Evolutionary conservation across 2,888 invertebrate species (phyloP).

Genomic region (Acholoe squamosa): DNA sequence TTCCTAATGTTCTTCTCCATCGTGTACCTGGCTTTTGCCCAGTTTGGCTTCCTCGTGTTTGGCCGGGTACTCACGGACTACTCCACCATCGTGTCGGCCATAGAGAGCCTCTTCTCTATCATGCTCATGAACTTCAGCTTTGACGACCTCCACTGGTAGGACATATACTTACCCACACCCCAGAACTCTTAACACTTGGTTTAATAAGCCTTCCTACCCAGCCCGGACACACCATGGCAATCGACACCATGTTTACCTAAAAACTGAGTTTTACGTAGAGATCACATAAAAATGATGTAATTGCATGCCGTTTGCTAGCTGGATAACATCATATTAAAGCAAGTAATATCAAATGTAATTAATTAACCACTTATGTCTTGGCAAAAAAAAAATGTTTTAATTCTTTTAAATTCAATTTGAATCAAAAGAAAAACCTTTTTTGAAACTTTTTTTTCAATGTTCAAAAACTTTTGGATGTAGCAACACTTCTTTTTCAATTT

Average conservation of each 20-base stretch:
- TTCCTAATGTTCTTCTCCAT: slow-evolving; percentile 80
- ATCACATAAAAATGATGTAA: not conserved
- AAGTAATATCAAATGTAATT: too few species aligned
- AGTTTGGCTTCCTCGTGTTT: slow-evolving; percentile 73
- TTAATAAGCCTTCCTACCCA: too few species aligned
- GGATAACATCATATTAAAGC: too few species aligned
- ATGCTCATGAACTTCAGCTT: slow-evolving; percentile 82
- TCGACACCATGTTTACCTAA: too few species aligned
- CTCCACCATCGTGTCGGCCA: slow-evolving; percentile 73
- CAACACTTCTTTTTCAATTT: slow-evolving; percentile 74
- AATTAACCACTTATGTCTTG: too few species aligned
- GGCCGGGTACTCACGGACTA: slow-evolving; percentile 70
- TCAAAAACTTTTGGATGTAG: not conserved
- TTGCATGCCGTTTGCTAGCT: not conserved
- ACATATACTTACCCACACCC: too few species aligned
- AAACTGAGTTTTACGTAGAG: too few species aligned
- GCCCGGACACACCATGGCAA: too few species aligned
- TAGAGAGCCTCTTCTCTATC: slow-evolving; percentile 78
- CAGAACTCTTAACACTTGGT: too few species aligned
- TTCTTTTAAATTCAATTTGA: too few species aligned
- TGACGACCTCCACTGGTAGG: slow-evolving; percentile 68
- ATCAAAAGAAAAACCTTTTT: not conserved
- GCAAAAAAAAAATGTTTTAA: too few species aligned
- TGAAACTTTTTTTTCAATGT: not conserved
- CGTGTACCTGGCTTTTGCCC: slow-evolving; percentile 77